Base-by-base conservation (phyloP, 2,113 vertebrate genomes). In the Bothrops jararaca region DNA sequence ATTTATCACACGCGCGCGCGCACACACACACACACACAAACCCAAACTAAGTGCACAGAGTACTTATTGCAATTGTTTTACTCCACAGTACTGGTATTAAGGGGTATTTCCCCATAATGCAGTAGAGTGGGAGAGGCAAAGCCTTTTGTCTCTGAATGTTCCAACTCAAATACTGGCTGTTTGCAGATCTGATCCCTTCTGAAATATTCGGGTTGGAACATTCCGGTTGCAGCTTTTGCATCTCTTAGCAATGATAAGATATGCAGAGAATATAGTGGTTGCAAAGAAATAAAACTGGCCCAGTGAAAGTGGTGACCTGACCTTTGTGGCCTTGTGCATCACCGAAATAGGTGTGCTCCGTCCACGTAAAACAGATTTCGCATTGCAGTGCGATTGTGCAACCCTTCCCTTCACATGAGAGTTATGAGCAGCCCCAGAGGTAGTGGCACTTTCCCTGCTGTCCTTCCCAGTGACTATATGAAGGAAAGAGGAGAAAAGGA, bases 21-120 rank as follows among this genome's bases (percentile, higher is more conserved):
- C 64, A 2, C 64, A 5, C 29, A 0, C 5, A 2, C 34, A 20
- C 15, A 80, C n/a, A 64, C 86, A 94, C 90, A 93, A 64, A 88
- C 94, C 88, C 92, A 95, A 91, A 87, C 42, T 45, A 93, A 93
- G 94, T 86, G 29, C 92, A 94, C n/a, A 89, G 87, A 56, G 4
- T 91, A 94, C 96, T 60, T 39, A 39, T 3, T 93, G 91, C 87
- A 58, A 89, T 89, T 54, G 64, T 89, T 94, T 92, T 95, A 95
- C 94, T 94, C 87, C 91, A 95, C 90, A 86, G 74, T 91, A 64
- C 87, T 24, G 29, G 39, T 50, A 90, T 89, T 42, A 22, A 5
- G 34, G 74, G 3, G 18, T 42, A 34, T 80, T 80, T 23, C 74
- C 34, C 74, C 74, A 22, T 42, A 80, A 80, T 42, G 34, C 34